Conservation (phyloP, 1,140 invertebrate species). For the Eueides isabella region DNA sequence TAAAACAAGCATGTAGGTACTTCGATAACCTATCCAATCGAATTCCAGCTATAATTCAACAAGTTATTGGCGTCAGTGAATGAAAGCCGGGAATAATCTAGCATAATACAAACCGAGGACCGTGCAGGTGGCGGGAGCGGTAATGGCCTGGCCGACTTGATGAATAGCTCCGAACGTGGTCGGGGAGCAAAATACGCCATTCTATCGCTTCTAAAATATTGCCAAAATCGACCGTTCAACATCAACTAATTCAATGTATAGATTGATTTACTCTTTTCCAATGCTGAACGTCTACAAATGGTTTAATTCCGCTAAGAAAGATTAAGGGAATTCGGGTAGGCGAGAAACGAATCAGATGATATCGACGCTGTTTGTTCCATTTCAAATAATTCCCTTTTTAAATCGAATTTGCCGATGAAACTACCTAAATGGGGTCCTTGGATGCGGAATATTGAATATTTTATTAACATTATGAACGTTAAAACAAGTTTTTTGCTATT, state of each 20-base stretch:
- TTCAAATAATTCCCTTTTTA: constrained; percentile 30
- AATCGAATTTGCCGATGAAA: constrained; percentile 29
- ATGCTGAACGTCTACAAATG: constrained; percentile 66
- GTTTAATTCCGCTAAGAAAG: constrained; percentile 65
- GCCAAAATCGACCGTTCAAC: constrained; percentile 69
- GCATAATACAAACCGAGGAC: constrained; percentile 67
- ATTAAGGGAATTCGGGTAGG: constrained; percentile 56
- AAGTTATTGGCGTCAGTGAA: constrained; percentile 63
- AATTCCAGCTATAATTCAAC: constrained; percentile 59
- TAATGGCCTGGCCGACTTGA: constrained; percentile 69
- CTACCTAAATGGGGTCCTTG: not conserved
- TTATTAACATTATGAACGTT: not conserved
- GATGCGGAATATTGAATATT: not conserved
- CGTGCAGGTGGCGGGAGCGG: constrained; percentile 66
- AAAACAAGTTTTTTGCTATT: not conserved
- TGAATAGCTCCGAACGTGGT: constrained; percentile 71
- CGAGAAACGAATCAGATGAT: constrained; percentile 32
- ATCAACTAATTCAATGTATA: constrained; percentile 76
- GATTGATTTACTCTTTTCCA: constrained; percentile 66
- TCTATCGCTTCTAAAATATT: constrained; percentile 73
- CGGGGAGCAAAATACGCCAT: constrained; percentile 65
- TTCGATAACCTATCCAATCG: constrained; percentile 40
- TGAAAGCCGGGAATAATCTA: constrained; percentile 65
- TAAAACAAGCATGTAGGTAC: constrained; percentile 28
- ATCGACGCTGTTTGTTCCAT: constrained; percentile 33